phyloP scores from a whole-genome alignment of 2,113 vertebrate genomes.

The Crotalus horridus region DNA sequence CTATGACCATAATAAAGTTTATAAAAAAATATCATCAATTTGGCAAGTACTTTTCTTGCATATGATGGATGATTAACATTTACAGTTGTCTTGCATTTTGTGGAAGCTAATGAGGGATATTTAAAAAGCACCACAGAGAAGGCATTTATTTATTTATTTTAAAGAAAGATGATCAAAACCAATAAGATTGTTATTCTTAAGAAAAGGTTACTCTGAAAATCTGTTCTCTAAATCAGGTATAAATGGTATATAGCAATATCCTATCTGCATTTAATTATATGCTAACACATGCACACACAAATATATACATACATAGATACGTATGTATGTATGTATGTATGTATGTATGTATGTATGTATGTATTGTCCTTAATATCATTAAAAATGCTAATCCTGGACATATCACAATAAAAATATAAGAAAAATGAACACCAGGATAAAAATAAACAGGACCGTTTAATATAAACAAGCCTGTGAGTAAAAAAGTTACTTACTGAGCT shows the following conservation, averaged over 20 bases:
- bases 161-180: background rate
- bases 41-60: conserved; percentile 40
- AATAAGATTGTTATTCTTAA: conserved; percentile 12
- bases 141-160: background rate
- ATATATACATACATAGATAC: too few species aligned
- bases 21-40: background rate
- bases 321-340: too few species aligned
- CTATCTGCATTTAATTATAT: background rate
- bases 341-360: too few species aligned
- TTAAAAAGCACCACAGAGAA: background rate
- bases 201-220: background rate
- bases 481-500: too few species aligned
- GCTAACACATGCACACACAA: too few species aligned
- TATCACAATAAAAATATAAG: too few species aligned
- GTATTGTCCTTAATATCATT: too few species aligned
- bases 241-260: conserved; percentile 1
- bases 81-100: background rate
- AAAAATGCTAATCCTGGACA: too few species aligned
- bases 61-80: background rate
- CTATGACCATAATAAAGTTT: too few species aligned
- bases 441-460: too few species aligned
- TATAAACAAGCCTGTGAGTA: too few species aligned
- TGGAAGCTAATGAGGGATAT: background rate
- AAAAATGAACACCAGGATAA: too few species aligned
- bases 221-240: conserved; percentile 21